phyloP scores from a whole-genome alignment of 2,113 vertebrate genomes.

The Onychorhynchus coronatus region DNA sequence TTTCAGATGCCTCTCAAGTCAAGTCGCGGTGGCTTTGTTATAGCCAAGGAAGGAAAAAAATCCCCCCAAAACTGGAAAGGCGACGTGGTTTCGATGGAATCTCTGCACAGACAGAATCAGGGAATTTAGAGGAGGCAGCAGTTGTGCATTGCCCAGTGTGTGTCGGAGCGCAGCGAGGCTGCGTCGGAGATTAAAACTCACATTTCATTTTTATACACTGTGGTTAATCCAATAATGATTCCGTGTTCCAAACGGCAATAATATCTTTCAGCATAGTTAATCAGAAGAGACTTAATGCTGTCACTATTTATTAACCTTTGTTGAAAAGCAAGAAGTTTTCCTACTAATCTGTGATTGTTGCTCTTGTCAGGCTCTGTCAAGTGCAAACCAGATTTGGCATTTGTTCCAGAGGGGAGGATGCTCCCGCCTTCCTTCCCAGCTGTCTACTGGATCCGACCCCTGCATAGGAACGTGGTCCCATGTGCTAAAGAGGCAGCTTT shows the following conservation, averaged over 20 bases:
- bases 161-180: neutral
- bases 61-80: neutral
- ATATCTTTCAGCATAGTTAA: constrained; percentile 97
- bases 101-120: neutral
- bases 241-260: constrained; percentile 90
- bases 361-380: constrained; percentile 87
- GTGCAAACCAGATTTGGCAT: constrained; percentile 86
- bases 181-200: constrained; percentile 83
- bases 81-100: neutral
- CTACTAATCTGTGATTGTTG: constrained; percentile 93
- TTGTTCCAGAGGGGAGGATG: constrained; percentile 75
- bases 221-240: constrained; percentile 97
- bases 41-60: neutral
- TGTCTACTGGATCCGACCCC: neutral
- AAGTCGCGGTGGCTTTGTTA: fast-evolving
- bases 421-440: constrained; percentile 63
- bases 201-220: constrained; percentile 92
- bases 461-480: fast-evolving
- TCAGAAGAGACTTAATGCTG: constrained; percentile 97
- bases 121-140: constrained; percentile 15
- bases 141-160: neutral
- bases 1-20: neutral
- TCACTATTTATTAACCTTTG: constrained; percentile 99
- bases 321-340: constrained; percentile 93
- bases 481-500: neutral